Conservation (phyloP, 2,797 vertebrate species). For the Cirrhinus mrigala region DNA sequence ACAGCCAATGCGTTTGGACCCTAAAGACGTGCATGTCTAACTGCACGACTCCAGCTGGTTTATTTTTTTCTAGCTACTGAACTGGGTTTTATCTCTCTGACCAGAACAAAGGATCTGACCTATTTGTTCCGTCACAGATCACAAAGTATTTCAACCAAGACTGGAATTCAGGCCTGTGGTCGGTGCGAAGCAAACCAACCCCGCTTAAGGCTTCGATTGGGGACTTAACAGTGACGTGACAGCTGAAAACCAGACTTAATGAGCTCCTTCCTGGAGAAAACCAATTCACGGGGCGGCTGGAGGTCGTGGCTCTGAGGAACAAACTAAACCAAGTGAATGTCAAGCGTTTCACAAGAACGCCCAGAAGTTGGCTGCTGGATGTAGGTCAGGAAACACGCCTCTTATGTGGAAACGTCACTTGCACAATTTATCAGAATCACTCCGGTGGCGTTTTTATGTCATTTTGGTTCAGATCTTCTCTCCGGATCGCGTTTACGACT, state of each 20-base stretch:
- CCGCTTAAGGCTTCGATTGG: background rate
- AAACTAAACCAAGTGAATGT: background rate
- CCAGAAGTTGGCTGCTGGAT: background rate
- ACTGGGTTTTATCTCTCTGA: background rate
- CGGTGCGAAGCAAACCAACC: background rate
- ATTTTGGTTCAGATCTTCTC: background rate
- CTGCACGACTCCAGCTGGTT: background rate
- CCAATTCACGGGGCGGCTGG: background rate
- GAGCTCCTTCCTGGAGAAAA: background rate
- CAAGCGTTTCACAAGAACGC: background rate
- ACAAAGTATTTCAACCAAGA: background rate
- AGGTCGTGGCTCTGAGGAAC: background rate
- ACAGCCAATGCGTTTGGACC: too few species aligned
- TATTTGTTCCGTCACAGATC: background rate
- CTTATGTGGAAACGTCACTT: background rate
- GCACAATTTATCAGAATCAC: background rate
- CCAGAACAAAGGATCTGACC: background rate
- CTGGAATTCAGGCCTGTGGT: background rate
- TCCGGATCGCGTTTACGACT: background rate
- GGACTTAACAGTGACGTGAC: background rate
- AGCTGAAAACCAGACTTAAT: background rate
- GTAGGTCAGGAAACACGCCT: background rate
- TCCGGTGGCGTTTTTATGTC: background rate
- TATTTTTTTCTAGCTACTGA: background rate
- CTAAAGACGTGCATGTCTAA: background rate